Evolutionary conservation across 2,888 invertebrate species (phyloP).

Genomic region (Itoplectis maculator): DNA sequence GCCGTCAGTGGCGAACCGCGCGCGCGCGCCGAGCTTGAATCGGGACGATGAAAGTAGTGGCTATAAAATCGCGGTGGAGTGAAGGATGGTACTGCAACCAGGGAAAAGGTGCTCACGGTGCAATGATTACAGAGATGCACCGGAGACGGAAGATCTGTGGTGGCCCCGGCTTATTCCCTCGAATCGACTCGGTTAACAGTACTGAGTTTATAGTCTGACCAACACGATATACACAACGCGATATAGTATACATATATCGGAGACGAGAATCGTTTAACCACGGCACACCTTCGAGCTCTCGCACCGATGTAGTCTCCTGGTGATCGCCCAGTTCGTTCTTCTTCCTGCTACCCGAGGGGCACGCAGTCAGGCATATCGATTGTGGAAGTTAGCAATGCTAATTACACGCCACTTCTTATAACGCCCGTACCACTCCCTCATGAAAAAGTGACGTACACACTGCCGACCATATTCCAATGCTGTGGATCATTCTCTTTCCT

Average conservation of each 20-base stretch:
- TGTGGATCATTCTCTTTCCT: neutral
- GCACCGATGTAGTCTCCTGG: constrained; percentile 19
- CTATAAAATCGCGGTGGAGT: constrained; percentile 37
- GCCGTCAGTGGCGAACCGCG: neutral
- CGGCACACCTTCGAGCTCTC: constrained; percentile 57
- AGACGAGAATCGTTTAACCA: constrained; percentile 47
- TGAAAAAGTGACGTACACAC: constrained; percentile 5
- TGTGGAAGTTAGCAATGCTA: constrained; percentile 74
- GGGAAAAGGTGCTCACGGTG: constrained; percentile 40
- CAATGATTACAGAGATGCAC: constrained; percentile 43
- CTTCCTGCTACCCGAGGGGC: constrained; percentile 55
- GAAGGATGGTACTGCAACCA: constrained; percentile 10
- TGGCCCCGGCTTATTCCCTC: constrained; percentile 41
- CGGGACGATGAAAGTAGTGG: constrained; percentile 22
- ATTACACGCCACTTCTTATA: constrained; percentile 76
- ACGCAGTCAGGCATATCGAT: constrained; percentile 59
- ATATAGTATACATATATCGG: constrained; percentile 47
- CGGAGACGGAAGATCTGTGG: constrained; percentile 44
- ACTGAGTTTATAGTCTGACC: neutral
- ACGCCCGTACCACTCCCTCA: constrained; percentile 45
- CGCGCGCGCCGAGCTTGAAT: neutral
- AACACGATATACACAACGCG: neutral
- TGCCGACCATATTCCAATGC: constrained; percentile 1
- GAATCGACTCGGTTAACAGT: constrained; percentile 47
- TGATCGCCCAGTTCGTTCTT: constrained; percentile 55